These are phyloP conservation scores for Conus canariensis DNA, from an alignment of 2,888 invertebrate species.

Conservation along the genomic window DNA sequence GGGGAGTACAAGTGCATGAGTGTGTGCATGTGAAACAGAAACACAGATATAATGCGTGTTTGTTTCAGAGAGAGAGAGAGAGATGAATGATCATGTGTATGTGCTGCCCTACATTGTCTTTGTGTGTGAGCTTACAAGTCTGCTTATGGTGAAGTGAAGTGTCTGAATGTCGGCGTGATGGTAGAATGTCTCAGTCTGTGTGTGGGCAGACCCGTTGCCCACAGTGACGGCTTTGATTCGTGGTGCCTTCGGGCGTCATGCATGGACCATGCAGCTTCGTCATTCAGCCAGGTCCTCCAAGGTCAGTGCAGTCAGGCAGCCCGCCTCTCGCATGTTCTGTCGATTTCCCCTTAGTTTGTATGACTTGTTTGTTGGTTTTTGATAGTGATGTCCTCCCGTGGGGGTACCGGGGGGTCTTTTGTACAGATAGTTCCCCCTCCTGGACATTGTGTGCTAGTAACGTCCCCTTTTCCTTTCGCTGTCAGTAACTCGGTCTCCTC, in stretches of 20 bases:
- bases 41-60: too few species aligned
- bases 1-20: not conserved
- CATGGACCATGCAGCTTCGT: constrained; percentile 87
- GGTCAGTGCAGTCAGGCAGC: constrained; percentile 54
- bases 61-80: not conserved
- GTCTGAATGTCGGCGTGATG: too few species aligned
- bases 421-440: too few species aligned
- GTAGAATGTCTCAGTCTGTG: too few species aligned
- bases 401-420: too few species aligned
- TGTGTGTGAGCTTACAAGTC: too few species aligned
- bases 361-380: not conserved
- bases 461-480: too few species aligned
- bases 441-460: too few species aligned
- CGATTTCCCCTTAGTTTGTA: not conserved
- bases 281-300: constrained; percentile 88
- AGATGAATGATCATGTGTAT: not conserved
- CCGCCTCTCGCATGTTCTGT: not conserved
- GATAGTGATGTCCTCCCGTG: not conserved
- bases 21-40: too few species aligned
- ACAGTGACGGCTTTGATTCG: constrained; percentile 93
- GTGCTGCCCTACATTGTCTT: too few species aligned
- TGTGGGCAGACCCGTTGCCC: constrained; percentile 90
- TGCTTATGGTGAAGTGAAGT: too few species aligned
- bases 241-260: constrained; percentile 95
- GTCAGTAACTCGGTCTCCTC: too few species aligned